A percentile compares a stretch with the other conserved stretches of the same genome.
phyloP scores from a whole-genome alignment of 1,140 invertebrate genomes.

The Riptortus pedestris region DNA sequence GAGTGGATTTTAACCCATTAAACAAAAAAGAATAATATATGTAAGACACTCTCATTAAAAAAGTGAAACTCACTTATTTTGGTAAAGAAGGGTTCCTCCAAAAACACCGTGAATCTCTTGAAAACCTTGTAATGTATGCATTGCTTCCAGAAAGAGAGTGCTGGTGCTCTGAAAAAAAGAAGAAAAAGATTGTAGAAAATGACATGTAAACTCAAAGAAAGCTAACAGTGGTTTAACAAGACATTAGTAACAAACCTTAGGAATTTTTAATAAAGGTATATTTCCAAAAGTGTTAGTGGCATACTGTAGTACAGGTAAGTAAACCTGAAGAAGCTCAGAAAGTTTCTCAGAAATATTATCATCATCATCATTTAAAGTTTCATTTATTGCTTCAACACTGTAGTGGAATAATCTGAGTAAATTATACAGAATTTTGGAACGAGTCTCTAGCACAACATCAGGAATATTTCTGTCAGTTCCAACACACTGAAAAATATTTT shows the following conservation, averaged over 20 bases:
- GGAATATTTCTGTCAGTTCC: constrained; percentile 75
- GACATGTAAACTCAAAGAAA: neutral
- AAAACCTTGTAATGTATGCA: constrained; percentile 65
- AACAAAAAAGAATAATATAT: no score
- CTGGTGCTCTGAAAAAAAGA: constrained; percentile 54
- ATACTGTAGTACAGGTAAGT: constrained; percentile 65
- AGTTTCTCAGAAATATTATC: constrained; percentile 60
- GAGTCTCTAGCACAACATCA: constrained; percentile 63
- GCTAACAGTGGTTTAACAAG: neutral
- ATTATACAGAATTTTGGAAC: constrained; percentile 57
- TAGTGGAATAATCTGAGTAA: constrained; percentile 67
- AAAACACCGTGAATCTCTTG: constrained; percentile 59
- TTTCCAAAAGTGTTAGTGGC: constrained; percentile 67
- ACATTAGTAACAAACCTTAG: constrained; percentile 47
- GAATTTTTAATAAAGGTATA: constrained; percentile 61
- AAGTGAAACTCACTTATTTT: constrained; percentile 62
- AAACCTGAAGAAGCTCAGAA: constrained; percentile 72
- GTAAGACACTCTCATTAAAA: no score
- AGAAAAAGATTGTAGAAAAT: no score
- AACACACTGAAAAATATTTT: constrained; percentile 48
- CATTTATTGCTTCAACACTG: constrained; percentile 56
- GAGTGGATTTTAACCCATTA: no score
- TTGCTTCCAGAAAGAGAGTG: constrained; percentile 67
- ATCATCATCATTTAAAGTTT: constrained; percentile 47
- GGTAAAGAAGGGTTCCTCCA: constrained; percentile 66